A percentile compares a stretch with the other conserved stretches of the same genome.
phyloP scores from a whole-genome alignment of 2,888 invertebrate species.

The Caenorhabditis sp. region DNA sequence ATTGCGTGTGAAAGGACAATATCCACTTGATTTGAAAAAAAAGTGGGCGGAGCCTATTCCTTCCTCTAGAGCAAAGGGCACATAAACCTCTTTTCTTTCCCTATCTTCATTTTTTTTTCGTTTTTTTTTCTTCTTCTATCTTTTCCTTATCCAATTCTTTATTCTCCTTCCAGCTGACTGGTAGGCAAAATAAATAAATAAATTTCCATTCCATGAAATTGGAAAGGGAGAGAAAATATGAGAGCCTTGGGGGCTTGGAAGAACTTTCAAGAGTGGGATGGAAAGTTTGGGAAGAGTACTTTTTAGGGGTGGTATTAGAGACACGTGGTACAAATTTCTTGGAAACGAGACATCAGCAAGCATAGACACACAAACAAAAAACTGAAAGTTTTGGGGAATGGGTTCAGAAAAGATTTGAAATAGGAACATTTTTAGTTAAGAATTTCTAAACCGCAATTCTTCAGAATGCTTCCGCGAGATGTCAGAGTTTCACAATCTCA shows the following conservation, averaged over 20 bases:
- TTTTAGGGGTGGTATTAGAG: neutral
- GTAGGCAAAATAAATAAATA: conserved; percentile 45
- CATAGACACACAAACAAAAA: no score
- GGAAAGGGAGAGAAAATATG: neutral
- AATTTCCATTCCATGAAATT: neutral
- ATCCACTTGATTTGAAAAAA: conserved; percentile 42
- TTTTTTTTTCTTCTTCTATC: conserved; percentile 2
- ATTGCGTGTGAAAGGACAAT: conserved; percentile 44
- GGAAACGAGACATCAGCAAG: no score
- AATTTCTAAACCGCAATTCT: neutral
- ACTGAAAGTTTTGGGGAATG: no score
- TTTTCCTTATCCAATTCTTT: conserved; percentile 1
- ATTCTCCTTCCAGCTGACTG: conserved; percentile 11
- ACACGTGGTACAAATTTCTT: neutral
- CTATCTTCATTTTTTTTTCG: conserved; percentile 2
- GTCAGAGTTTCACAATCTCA: neutral
- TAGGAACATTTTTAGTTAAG: neutral
- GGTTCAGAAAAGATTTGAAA: neutral
- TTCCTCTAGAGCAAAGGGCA: conserved; percentile 37
- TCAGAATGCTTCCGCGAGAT: neutral
- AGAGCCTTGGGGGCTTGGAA: conserved; percentile 28
- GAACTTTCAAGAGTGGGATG: conserved; percentile 8
- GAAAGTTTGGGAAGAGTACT: neutral
- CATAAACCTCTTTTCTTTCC: conserved; percentile 3
- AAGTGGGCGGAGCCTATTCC: conserved; percentile 11